Percentiles rank a stretch among this genome's conserved stretches.
Conservation (phyloP, 2,113 vertebrate genomes). For the Lasiurus cinereus region DNA sequence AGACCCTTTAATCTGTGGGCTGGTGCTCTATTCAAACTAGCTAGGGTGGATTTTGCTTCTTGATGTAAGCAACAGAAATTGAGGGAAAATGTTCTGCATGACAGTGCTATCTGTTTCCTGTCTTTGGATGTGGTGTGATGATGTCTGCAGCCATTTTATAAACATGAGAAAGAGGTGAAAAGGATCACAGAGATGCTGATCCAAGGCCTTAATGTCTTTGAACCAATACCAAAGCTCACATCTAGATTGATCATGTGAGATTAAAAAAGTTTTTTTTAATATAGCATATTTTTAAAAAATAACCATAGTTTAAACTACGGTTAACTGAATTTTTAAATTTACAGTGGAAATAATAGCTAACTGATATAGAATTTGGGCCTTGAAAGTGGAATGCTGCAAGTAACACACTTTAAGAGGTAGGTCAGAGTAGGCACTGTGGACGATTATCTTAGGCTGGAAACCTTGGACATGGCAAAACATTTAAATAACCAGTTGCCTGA, state of each 20-base stretch:
- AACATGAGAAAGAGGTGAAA: not conserved
- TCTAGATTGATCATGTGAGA: slow-evolving; percentile 5
- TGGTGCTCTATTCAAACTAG: too few species aligned
- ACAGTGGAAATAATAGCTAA: not conserved
- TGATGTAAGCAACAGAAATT: not conserved
- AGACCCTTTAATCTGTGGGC: too few species aligned
- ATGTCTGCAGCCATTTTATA: not conserved
- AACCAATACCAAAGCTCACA: not conserved
- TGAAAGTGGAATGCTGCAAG: not conserved
- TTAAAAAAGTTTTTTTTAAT: not conserved
- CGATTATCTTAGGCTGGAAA: not conserved
- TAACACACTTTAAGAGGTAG: not conserved
- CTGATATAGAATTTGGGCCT: not conserved
- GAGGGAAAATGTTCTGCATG: not conserved
- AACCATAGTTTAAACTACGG: not conserved
- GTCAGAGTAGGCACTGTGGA: not conserved
- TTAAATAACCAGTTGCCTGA: not conserved
- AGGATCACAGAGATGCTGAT: not conserved
- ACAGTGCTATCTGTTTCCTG: not conserved
- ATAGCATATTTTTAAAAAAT: not conserved
- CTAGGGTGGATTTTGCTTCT: not conserved
- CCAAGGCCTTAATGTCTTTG: not conserved
- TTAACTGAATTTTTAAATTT: slow-evolving; percentile 36
- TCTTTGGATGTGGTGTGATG: not conserved
- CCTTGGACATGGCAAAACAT: not conserved